These are phyloP conservation scores for Ochropleura leucogaster DNA, from an alignment of 2,888 invertebrate genomes.

Conservation along the genomic window DNA sequence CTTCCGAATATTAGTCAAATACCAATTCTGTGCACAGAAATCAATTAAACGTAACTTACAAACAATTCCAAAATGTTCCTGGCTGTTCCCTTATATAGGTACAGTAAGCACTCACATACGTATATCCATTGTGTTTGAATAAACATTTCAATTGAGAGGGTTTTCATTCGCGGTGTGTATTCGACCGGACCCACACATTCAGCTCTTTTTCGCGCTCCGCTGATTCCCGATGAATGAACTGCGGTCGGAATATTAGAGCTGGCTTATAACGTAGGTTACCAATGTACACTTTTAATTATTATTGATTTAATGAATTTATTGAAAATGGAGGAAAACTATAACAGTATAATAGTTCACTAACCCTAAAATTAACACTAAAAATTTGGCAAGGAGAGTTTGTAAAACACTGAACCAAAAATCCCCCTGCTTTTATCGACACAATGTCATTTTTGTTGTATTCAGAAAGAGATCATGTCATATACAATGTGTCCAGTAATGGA, in stretches of 20 bases:
- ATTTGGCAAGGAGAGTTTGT: too few relatives aligned
- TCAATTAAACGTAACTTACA: constrained; percentile 22
- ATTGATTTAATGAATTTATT: constrained; percentile 40
- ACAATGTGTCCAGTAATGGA: too few relatives aligned
- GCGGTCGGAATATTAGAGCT: constrained; percentile 76
- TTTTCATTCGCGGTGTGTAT: constrained; percentile 82
- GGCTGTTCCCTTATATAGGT: constrained; percentile 44
- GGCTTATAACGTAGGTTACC: constrained; percentile 40
- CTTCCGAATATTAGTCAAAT: too few relatives aligned
- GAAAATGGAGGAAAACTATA: background rate
- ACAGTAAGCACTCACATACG: constrained; percentile 73
- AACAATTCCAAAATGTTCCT: constrained; percentile 8
- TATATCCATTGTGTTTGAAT: constrained; percentile 82
- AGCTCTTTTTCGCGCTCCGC: constrained; percentile 84
- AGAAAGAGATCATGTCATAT: too few relatives aligned
- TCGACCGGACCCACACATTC: constrained; percentile 82
- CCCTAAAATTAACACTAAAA: too few relatives aligned
- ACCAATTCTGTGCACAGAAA: background rate
- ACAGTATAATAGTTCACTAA: too few relatives aligned
- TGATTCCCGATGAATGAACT: constrained; percentile 84
- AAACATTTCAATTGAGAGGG: constrained; percentile 86
- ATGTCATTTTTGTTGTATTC: too few relatives aligned
- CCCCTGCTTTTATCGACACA: too few relatives aligned
- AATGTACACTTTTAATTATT: constrained; percentile 62
- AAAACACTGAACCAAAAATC: too few relatives aligned